A percentile compares a stretch with the other conserved stretches of the same genome.
phyloP scores from a whole-genome alignment of 2,797 vertebrate genomes.

The Australoheros facetus region DNA sequence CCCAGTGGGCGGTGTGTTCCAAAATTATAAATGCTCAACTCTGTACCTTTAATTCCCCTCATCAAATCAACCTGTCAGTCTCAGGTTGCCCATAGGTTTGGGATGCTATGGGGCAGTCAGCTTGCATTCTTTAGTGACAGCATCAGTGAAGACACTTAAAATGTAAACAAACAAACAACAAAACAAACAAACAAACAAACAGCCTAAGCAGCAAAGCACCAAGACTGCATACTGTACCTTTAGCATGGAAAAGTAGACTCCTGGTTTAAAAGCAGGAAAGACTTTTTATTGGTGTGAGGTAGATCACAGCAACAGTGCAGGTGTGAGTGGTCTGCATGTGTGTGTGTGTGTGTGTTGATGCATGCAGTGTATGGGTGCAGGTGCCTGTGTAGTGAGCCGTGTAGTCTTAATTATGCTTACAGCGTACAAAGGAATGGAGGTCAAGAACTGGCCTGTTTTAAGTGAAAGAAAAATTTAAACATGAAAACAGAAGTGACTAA shows the following conservation, averaged over 20 bases:
- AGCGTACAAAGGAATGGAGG: slow-evolving; percentile 20
- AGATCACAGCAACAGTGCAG: slow-evolving; percentile 60
- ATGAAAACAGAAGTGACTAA: neutral
- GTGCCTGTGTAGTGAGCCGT: slow-evolving; percentile 8
- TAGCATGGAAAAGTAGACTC: slow-evolving; percentile 43
- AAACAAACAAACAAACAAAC: slow-evolving; percentile 66
- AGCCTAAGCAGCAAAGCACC: slow-evolving; percentile 25
- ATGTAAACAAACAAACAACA: slow-evolving; percentile 44
- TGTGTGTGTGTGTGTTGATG: slow-evolving; percentile 18
- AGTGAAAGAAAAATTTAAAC: neutral
- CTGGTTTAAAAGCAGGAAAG: slow-evolving; percentile 39
- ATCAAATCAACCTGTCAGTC: slow-evolving; percentile 28
- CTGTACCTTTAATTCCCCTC: slow-evolving; percentile 22
- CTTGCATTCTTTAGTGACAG: slow-evolving; percentile 48
- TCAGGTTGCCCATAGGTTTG: neutral
- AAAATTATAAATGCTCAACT: slow-evolving; percentile 3
- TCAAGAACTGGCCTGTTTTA: neutral
- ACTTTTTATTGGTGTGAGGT: slow-evolving; percentile 62
- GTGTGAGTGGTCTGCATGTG: slow-evolving; percentile 49
- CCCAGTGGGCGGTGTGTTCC: neutral
- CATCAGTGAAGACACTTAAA: slow-evolving; percentile 67
- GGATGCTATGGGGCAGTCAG: slow-evolving; percentile 10
- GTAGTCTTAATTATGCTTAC: slow-evolving; percentile 26
- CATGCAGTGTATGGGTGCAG: slow-evolving; percentile 15
- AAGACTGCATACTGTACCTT: slow-evolving; percentile 52